Conservation (phyloP, 2,113 vertebrate genomes). For the Cairina moschata region DNA sequence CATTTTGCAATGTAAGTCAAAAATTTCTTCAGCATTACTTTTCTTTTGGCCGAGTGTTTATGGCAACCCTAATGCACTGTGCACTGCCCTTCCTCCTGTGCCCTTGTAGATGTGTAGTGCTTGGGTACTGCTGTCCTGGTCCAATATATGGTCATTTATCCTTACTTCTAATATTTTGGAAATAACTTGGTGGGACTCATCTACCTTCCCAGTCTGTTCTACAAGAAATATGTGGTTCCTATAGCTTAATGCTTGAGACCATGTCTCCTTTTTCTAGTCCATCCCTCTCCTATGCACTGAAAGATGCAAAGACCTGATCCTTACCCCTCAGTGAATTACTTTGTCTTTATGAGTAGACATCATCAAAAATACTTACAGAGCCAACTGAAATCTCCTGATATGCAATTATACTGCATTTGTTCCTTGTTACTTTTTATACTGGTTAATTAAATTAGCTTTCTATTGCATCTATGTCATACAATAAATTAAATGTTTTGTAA, state of each 20-base stretch:
- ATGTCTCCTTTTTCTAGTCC: neutral
- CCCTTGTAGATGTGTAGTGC: neutral
- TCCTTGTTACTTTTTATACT: neutral
- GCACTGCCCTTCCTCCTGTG: accelerated
- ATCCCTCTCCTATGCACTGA: neutral
- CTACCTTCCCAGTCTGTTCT: neutral
- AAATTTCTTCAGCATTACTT: neutral
- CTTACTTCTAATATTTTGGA: neutral
- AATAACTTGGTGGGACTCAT: neutral
- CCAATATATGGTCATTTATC: neutral
- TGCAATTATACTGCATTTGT: neutral
- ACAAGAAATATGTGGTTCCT: neutral
- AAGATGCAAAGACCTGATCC: neutral
- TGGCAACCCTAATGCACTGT: neutral
- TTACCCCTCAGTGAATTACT: neutral
- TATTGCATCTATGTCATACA: neutral
- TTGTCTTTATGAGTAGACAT: neutral
- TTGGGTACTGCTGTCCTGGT: neutral
- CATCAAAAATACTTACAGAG: neutral
- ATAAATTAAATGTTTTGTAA: neutral
- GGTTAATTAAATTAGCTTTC: neutral
- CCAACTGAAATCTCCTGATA: neutral
- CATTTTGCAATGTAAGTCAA: neutral
- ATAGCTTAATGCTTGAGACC: neutral
- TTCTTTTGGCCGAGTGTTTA: neutral